Evolutionary conservation across 2,888 invertebrate species (phyloP), one percentile per base, ranked within the genome.

Genomic region (Agrochola lychnidis): DNA sequence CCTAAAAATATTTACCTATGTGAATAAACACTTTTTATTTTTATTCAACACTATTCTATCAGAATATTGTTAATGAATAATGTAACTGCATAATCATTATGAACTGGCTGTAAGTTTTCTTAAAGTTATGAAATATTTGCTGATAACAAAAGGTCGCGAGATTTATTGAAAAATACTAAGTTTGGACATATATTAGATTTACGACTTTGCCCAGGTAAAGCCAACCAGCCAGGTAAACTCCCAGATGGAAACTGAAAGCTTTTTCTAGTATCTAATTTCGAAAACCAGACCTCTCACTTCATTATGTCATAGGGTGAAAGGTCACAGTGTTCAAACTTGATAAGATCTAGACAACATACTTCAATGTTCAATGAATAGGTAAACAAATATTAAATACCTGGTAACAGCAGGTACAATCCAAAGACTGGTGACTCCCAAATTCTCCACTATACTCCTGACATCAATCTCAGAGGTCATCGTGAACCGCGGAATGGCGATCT

Each of bases 401-500:
- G 86, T 83, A 12, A 64, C 73, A 40, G 45, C 68, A 19, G 79
- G 70, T 53, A 83, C 72, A 16, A 36, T 56, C 76, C 80, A 79
- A 36, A 81, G 53, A 25, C 42, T 62, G 16, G n/a, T 48, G 30
- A 78, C 6, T 22, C 74, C 82, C n/a, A 76, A 42, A n/a, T 73
- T 76, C 53, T 68, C 76, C 63, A 72, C 68, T 42, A 63, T 76
- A 53, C 42, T 79, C 66, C 69, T 78, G 4, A 72, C 25, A 36
- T 87, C 62, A 6, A 73, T 51, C 22, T 77, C 79, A 22, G 76
- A 69, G 0, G 71, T 78, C 70, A 84, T 72, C 3, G 71, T 77
- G 14, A 74, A 75, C 19, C 42, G 67, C 12, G 87, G 85, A 22
- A 85, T 74, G 19, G 78, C 85, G 0, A 87, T 78, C 0, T 84